These are phyloP conservation scores for Papilio helenus DNA, from an alignment of 1,140 invertebrate genomes.

Conservation along the genomic window DNA sequence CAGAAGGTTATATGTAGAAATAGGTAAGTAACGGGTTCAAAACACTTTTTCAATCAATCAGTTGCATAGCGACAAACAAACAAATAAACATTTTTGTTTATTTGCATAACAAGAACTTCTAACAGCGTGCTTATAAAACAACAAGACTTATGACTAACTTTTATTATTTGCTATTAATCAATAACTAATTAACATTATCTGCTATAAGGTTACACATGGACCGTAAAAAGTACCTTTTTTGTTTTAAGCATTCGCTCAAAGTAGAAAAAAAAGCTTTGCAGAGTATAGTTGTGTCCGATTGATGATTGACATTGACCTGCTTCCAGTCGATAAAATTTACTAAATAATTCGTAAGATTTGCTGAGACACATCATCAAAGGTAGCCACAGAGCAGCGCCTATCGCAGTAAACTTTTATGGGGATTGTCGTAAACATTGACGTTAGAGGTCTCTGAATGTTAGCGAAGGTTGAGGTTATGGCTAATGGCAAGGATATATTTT, in stretches of 20 bases:
- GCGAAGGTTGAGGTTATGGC: not conserved
- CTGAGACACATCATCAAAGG: slow-evolving; percentile 15
- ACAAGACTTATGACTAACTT: not conserved
- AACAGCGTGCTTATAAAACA: not conserved
- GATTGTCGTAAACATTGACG: slow-evolving; percentile 8
- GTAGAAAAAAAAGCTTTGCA: not conserved
- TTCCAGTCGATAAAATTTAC: not conserved
- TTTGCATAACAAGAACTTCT: not conserved
- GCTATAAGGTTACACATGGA: too few relatives aligned
- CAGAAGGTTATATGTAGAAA: not conserved
- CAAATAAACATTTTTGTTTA: not conserved
- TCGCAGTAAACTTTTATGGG: not conserved
- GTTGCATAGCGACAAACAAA: not conserved
- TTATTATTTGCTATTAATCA: too few relatives aligned
- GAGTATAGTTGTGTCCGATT: not conserved
- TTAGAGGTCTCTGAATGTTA: slow-evolving; percentile 5
- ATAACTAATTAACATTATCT: too few relatives aligned
- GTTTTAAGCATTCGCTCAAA: not conserved
- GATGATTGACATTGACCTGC: not conserved
- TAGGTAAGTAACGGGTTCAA: not conserved
- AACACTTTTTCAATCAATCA: not conserved
- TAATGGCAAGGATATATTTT: not conserved
- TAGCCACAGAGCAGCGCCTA: not conserved
- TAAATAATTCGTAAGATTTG: slow-evolving; percentile 24
- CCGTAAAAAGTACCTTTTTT: not conserved